phyloP scores from a whole-genome alignment of 2,797 vertebrate species.

The Parauchenoglanis punctatus region DNA sequence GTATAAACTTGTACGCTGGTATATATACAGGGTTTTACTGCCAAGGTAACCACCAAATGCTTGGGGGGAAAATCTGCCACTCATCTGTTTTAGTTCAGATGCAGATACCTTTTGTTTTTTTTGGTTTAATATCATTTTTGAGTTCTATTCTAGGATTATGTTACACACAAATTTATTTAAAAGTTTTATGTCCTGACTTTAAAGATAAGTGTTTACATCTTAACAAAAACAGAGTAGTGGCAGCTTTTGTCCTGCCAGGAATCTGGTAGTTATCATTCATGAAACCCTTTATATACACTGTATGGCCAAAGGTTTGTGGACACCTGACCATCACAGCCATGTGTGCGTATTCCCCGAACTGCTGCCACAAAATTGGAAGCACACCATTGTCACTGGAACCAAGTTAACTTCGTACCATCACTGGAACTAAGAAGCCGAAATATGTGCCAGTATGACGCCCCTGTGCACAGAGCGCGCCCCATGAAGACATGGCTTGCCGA shows the following conservation, averaged over 20 bases:
- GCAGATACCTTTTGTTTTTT: background rate
- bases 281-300: background rate
- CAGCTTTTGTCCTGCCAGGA: background rate
- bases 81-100: background rate
- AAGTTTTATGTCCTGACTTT: background rate
- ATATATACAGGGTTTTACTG: background rate
- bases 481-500: too few relatives aligned
- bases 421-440: background rate
- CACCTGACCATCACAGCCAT: background rate
- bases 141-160: background rate
- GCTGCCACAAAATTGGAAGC: background rate
- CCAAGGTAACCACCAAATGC: background rate
- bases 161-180: background rate
- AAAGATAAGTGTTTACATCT: background rate
- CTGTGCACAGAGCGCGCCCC: too few relatives aligned
- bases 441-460: background rate
- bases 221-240: background rate
- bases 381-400: background rate
- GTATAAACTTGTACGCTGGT: background rate
- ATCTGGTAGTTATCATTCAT: background rate
- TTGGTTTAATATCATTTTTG: background rate
- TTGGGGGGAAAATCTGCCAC: background rate
- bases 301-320: background rate
- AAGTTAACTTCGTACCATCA: background rate
- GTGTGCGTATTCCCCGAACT: background rate